Conservation (phyloP, 2,113 vertebrate genomes). For the Fulmarus glacialis region DNA sequence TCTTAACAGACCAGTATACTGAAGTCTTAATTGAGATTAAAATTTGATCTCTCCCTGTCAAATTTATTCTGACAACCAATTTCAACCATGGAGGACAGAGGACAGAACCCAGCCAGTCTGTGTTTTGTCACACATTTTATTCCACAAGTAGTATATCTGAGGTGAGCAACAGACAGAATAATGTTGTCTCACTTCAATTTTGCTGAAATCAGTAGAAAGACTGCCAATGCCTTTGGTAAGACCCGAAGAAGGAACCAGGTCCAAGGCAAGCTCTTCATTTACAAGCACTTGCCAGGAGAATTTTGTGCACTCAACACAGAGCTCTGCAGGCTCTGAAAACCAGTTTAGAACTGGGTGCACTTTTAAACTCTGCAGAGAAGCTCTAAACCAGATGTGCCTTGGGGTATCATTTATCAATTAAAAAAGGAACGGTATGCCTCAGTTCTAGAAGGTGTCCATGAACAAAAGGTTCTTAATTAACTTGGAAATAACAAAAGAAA, state of each 20-base stretch:
- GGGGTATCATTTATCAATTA: background rate
- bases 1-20: background rate
- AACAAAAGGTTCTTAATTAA: background rate
- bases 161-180: background rate
- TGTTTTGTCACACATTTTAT: background rate
- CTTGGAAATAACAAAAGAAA: background rate
- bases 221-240: background rate
- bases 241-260: background rate
- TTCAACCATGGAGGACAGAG: background rate
- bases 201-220: background rate
- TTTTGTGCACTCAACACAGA: background rate
- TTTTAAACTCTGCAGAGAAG: background rate
- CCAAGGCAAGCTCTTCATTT: background rate
- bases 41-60: background rate
- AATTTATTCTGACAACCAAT: background rate
- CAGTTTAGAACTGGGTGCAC: background rate
- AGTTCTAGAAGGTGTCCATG: background rate
- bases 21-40: background rate
- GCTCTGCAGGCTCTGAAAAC: background rate
- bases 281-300: background rate
- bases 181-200: background rate
- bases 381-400: background rate
- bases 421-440: background rate
- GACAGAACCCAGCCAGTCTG: background rate
- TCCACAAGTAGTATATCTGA: fast-evolving